These are phyloP conservation scores for Isaurus tuberculatus DNA, from an alignment of 92 coral and sea anemone genomes.

Conservation along the genomic window DNA sequence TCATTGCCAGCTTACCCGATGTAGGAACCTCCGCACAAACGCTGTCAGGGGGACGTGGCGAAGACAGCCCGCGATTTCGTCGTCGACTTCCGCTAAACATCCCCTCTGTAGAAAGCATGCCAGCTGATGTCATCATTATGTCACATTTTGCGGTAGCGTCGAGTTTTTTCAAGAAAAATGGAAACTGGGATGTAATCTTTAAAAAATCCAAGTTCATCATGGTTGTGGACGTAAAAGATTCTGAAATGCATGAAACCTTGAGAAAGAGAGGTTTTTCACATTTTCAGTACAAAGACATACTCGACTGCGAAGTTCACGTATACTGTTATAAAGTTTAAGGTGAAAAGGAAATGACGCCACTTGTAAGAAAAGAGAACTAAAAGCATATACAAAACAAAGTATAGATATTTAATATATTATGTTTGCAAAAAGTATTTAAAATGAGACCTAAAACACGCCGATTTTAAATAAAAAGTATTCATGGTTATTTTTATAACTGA, in stretches of 20 bases:
- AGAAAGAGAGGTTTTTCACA: slow-evolving; percentile 11
- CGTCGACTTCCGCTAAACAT: slow-evolving; percentile 35
- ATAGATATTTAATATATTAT: not conserved
- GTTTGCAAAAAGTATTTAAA: too few species aligned
- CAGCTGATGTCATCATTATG: slow-evolving; percentile 43
- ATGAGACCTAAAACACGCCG: too few species aligned
- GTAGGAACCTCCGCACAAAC: not conserved
- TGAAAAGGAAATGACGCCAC: not conserved
- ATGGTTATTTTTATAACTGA: too few species aligned
- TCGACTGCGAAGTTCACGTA: slow-evolving; percentile 24
- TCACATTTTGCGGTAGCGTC: slow-evolving; percentile 32
- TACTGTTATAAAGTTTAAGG: slow-evolving; percentile 20
- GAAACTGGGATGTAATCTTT: slow-evolving; percentile 26
- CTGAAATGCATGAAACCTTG: slow-evolving; percentile 17
- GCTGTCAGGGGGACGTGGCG: not conserved
- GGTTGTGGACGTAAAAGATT: slow-evolving; percentile 21
- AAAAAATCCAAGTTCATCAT: slow-evolving; percentile 39
- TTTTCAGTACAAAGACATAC: slow-evolving; percentile 41
- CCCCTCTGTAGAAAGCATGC: not conserved
- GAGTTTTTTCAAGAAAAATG: slow-evolving; percentile 7
- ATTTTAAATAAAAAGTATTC: too few species aligned
- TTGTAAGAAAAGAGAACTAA: not conserved
- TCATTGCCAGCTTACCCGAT: slow-evolving; percentile 23
- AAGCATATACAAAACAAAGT: not conserved
- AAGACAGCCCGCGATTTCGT: slow-evolving; percentile 28